phyloP scores from a whole-genome alignment of 2,113 vertebrate species.

The Galbula dea region DNA sequence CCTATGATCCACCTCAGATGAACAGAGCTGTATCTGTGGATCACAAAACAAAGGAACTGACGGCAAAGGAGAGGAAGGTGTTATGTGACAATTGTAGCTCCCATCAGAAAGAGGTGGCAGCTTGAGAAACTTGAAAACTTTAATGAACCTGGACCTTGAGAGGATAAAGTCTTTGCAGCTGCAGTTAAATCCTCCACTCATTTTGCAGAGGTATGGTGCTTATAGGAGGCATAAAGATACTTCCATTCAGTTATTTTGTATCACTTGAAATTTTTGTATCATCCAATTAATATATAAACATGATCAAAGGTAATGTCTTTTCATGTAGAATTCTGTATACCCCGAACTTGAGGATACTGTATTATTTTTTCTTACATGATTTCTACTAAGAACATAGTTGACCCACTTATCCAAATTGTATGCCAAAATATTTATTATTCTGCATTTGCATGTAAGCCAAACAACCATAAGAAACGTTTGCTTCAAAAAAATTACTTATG shows the following conservation, averaged over 20 bases:
- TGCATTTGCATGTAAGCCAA: background rate
- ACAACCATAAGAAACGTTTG: background rate
- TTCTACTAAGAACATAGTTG: background rate
- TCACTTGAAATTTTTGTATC: background rate
- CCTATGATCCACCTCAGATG: background rate
- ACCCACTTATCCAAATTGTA: background rate
- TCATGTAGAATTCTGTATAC: background rate
- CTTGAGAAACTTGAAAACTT: conserved; percentile 43
- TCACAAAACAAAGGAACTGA: conserved; percentile 27
- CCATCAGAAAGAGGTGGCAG: conserved; percentile 20
- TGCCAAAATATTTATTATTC: background rate
- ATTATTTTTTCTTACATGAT: background rate
- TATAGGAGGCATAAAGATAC: background rate
- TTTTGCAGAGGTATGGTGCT: background rate
- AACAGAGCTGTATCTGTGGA: background rate
- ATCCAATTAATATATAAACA: background rate
- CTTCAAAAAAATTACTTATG: background rate
- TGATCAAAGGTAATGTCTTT: fast-evolving
- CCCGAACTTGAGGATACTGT: background rate
- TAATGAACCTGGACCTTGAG: background rate
- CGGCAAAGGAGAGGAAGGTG: background rate
- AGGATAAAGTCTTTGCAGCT: background rate
- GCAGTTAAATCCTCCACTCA: background rate
- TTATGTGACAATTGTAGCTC: background rate
- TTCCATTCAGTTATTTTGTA: background rate